Base-by-base conservation (phyloP, 2,797 vertebrate species). In the Lacerta agilis region DNA sequence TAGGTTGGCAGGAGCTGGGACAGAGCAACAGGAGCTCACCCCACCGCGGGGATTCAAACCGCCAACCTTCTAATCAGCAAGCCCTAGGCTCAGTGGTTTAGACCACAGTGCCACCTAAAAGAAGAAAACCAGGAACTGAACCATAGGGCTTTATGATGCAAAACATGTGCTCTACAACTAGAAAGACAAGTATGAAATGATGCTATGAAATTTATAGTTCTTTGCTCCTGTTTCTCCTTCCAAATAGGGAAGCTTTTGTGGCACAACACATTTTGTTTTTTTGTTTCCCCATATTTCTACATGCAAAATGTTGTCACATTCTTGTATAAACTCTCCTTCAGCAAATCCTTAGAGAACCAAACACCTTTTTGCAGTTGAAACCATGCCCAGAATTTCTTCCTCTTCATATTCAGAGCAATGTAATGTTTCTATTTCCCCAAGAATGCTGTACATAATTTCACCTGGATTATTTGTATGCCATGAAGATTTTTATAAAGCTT, bases 301-400 rank as follows among this genome's bases (percentile, higher is more conserved):
- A 69, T 36, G 75, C 20, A 79, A n/a, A 78, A 27, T n/a, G 49
- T 79, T 78, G 75, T 45, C 41, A 67, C 75, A 67, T 67, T 29
- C 64, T 79, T 79, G 18, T 66, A 86, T 33, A 79, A 33, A 69
- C 25, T 25, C 76, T 69, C 18, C 18, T 69, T 76, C 64, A 66
- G n/a, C 36, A 79, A 86, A 67, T 86, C 85, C 76, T 86, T 79
- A 79, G 85, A 86, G 64, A 79, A 86, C 76, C n/a, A 78, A 41
- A 69, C 61, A 86, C 85, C 41, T 78, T 86, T 86, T 86, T 79
- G 41, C 41, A 18, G 29, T 64, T 86, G 85, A 79, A 79, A 86
- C 43, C 76, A 86, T 86, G 85, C 76, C 85, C 85, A 79, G 85
- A 86, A 66, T 85, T 25, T 43, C 27, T 73, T 33, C 20, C 43